phyloP scores from a whole-genome alignment of 2,113 vertebrate genomes.

The Miniopterus natalensis region DNA sequence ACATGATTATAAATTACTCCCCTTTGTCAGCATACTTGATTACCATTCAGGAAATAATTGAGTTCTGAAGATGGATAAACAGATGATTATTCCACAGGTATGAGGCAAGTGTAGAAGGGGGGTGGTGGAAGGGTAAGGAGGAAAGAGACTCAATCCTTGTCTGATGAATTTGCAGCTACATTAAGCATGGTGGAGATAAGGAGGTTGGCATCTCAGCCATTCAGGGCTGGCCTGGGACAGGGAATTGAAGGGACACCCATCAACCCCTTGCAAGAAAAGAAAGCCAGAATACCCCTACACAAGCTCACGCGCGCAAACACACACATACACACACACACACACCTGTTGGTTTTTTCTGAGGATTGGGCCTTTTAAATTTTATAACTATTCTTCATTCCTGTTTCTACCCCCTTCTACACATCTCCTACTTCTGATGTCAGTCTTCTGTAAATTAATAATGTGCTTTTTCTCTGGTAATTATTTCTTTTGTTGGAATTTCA shows the following conservation, averaged over 20 bases:
- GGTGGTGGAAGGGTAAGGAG: not conserved
- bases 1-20: slow-evolving; percentile 64
- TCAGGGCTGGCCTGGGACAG: not conserved
- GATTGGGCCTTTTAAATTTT: slow-evolving; percentile 26
- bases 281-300: not conserved
- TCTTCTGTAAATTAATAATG: slow-evolving; percentile 3
- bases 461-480: slow-evolving; percentile 34
- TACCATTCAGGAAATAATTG: slow-evolving; percentile 51
- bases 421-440: not conserved
- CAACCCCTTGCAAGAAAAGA: slow-evolving; percentile 41
- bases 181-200: slow-evolving; percentile 27
- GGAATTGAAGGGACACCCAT: slow-evolving; percentile 51
- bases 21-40: slow-evolving; percentile 51
- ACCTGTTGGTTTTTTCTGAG: slow-evolving; percentile 11
- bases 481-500: slow-evolving; percentile 42
- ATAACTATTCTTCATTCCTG: slow-evolving; percentile 50
- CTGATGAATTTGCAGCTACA: slow-evolving; percentile 11
- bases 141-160: slow-evolving; percentile 31
- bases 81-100: slow-evolving; percentile 13
- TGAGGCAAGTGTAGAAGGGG: not conserved
- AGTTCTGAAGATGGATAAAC: slow-evolving; percentile 39
- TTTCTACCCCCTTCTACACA: not conserved
- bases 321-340: not conserved
- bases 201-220: slow-evolving; percentile 55
- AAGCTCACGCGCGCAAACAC: not conserved